Evolutionary conservation across 2,113 vertebrate genomes (phyloP), one percentile per base, ranked within the genome.

Genomic region (Megaptera novaeangliae): DNA sequence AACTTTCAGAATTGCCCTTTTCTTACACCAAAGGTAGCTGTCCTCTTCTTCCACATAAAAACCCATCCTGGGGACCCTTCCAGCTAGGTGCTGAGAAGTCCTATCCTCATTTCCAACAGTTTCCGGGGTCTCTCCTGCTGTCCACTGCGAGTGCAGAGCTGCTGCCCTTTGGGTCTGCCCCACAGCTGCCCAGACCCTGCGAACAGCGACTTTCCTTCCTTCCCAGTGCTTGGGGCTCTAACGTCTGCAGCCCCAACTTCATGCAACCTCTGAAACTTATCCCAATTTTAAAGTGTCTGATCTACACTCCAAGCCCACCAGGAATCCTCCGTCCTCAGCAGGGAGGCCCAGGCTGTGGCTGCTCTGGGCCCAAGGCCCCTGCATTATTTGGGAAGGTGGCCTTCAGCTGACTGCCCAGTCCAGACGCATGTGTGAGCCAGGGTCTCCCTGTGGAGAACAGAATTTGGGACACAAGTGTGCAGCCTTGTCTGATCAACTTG

Each of bases 351-450:
- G 64, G 31, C 63, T 66, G 31, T 17, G 63, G 31, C 63, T 66
- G 14, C 14, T n/a, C 64, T 14, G 14, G 31, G 64, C 64, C 64
- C 64, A 34, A 15, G 27, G 29, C 31, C 64, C 64, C 64, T 34
- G 31, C 31, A 0, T n/a, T 36, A 6, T 66, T 14, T 2, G 34
- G 31, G 46, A 34, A 52, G 1, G 52, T 11, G 52, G 39, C 52
- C 36, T 59, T 41, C 18, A 31, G 5, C 11, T 39, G 68, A 10
- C 55, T 66, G 64, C 14, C 12, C 64, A 8, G 6, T n/a, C 27
- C 64, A n/a, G 64, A 5, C 8, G 0, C 5, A 64, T 0, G 14
- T 17, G 27, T 1, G 4, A 27, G 52, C 14, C 6, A 44, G 20
- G 18, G 64, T 14, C 64, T 66, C 31, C 29, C 15, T 34, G 64